Percentiles rank a stretch among this genome's conserved stretches.
Evolutionary conservation across 2,888 invertebrate genomes (phyloP).

Genomic region (Lycophotia porphyrea): DNA sequence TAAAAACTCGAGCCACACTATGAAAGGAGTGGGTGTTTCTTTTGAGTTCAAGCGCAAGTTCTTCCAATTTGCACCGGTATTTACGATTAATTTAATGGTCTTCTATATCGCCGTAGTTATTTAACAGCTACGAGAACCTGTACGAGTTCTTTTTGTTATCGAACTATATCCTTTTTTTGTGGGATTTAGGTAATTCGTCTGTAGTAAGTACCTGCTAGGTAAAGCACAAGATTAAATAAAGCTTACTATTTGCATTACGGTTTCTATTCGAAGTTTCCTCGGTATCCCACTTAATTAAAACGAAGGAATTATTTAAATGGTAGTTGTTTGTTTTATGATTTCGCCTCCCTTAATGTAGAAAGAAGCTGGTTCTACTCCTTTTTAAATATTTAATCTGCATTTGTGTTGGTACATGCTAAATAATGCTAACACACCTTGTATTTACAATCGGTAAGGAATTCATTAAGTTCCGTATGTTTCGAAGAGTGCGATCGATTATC

Average conservation of each 20-base stretch:
- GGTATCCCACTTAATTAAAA: constrained; percentile 14
- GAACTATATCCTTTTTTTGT: constrained; percentile 15
- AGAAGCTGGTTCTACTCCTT: neutral
- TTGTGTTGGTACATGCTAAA: neutral
- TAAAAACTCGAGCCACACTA: neutral
- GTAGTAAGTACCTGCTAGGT: neutral
- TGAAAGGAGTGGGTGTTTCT: constrained; percentile 13
- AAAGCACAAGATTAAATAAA: constrained; percentile 18
- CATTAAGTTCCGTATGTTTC: constrained; percentile 43
- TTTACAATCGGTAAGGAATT: constrained; percentile 35
- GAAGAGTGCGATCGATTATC: constrained; percentile 65
- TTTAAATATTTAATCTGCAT: neutral
- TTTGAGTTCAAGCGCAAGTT: constrained; percentile 36
- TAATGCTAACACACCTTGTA: neutral
- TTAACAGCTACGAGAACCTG: constrained; percentile 27
- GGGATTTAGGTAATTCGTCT: constrained; percentile 4
- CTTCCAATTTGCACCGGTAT: constrained; percentile 35
- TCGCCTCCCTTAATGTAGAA: neutral
- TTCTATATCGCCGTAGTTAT: constrained; percentile 28
- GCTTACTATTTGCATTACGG: constrained; percentile 17
- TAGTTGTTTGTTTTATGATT: neutral
- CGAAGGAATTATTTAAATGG: constrained; percentile 28
- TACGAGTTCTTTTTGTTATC: constrained; percentile 24
- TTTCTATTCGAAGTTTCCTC: constrained; percentile 1
- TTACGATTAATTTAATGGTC: constrained; percentile 51